A percentile compares a stretch with the other conserved stretches of the same genome.
phyloP scores from a whole-genome alignment of 2,797 vertebrate genomes.

The Notoglanidium macrostoma region DNA sequence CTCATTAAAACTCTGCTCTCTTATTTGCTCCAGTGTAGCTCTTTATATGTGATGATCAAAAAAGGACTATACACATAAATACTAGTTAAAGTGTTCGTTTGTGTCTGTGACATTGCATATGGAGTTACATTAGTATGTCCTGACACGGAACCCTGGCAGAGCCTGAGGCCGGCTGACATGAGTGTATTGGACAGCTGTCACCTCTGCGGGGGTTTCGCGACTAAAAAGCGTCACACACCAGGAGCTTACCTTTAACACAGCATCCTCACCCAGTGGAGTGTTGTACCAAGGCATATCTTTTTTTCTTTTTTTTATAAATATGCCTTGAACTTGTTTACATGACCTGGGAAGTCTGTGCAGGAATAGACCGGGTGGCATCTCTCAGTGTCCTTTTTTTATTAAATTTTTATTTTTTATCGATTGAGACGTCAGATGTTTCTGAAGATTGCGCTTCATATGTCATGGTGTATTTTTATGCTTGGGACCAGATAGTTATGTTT shows the following conservation, averaged over 20 bases:
- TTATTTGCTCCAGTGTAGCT: background rate
- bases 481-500: conserved; percentile 10
- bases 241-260: conserved; percentile 21
- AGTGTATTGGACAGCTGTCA: conserved; percentile 64
- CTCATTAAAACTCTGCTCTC: conserved; percentile 1
- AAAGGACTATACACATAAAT: background rate
- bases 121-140: background rate
- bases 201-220: conserved; percentile 35
- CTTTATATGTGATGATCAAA: background rate
- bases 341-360: conserved; percentile 22
- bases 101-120: background rate
- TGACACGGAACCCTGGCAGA: conserved; percentile 11
- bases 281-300: conserved; percentile 5
- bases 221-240: conserved; percentile 45
- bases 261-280: background rate
- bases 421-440: conserved; percentile 44
- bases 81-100: background rate
- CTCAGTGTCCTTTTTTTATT: conserved; percentile 4
- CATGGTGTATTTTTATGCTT: conserved; percentile 32
- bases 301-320: background rate
- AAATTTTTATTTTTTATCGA: conserved; percentile 32
- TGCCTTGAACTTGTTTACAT: conserved; percentile 38
- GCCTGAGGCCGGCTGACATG: conserved; percentile 23
- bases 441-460: conserved; percentile 29
- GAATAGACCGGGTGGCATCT: conserved; percentile 18